These are phyloP conservation scores for Dicerorhinus sumatrensis DNA, from an alignment of 2,113 vertebrate genomes.

Conservation along the genomic window DNA sequence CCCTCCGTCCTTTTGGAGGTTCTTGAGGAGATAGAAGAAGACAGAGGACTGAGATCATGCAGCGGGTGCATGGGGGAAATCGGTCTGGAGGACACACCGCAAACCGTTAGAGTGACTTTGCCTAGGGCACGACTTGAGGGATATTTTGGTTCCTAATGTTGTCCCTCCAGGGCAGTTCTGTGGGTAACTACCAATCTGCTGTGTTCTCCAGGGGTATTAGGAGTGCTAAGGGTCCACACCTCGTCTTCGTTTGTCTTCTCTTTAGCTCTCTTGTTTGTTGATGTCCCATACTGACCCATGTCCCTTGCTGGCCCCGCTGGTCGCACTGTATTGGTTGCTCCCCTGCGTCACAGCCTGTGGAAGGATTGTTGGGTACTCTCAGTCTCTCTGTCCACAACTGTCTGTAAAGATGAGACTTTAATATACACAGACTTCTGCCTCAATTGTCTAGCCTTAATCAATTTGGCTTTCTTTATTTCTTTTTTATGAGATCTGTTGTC, in stretches of 20 bases:
- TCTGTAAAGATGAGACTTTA: constrained; percentile 54
- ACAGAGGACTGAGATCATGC: background rate
- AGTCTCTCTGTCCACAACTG: background rate
- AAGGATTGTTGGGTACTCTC: background rate
- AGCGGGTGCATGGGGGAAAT: background rate
- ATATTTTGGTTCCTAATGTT: background rate
- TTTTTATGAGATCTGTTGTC: constrained; percentile 64
- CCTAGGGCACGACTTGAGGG: background rate
- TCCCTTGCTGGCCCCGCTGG: background rate
- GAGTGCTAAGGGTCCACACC: background rate
- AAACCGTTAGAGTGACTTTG: background rate
- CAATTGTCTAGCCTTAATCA: constrained; percentile 53
- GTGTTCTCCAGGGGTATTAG: background rate
- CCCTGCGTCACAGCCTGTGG: background rate
- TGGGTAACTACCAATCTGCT: background rate
- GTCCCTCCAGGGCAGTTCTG: background rate
- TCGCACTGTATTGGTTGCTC: background rate
- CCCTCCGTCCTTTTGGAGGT: background rate
- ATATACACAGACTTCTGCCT: constrained; percentile 47
- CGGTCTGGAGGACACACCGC: background rate
- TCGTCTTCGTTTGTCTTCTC: background rate
- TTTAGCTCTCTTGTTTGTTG: background rate
- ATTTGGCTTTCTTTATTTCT: constrained; percentile 53
- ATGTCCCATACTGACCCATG: background rate
- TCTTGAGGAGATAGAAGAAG: background rate